phyloP scores from a whole-genome alignment of 2,888 invertebrate species.

The Thalpophila matura region DNA sequence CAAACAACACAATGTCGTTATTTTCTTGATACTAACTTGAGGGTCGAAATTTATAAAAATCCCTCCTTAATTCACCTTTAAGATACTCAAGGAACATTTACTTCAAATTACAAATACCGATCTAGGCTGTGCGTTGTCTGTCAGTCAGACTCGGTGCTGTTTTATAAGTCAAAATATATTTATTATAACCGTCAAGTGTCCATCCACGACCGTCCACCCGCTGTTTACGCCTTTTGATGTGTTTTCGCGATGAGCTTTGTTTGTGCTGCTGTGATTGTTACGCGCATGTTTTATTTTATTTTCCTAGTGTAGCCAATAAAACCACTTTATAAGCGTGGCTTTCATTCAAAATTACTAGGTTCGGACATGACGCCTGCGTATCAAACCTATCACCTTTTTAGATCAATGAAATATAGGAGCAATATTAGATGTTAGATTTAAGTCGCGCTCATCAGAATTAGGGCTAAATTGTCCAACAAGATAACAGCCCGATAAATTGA shows the following conservation, averaged over 20 bases:
- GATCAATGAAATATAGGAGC: conserved; percentile 50
- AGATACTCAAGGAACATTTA: no score
- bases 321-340: conserved; percentile 68
- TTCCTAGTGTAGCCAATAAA: conserved; percentile 74
- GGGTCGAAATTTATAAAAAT: no score
- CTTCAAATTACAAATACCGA: no score
- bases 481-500: no score
- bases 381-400: conserved; percentile 84
- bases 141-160: no score
- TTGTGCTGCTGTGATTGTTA: conserved; percentile 83
- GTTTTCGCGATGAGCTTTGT: conserved; percentile 78
- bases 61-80: no score
- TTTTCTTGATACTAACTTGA: no score
- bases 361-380: conserved; percentile 71
- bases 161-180: no score
- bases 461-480: no score
- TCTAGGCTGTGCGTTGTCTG: no score
- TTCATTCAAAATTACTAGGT: conserved; percentile 70
- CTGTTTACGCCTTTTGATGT: conserved; percentile 49
- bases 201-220: conserved; percentile 63
- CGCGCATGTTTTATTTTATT: conserved; percentile 68
- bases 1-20: no score
- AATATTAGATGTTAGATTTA: conserved; percentile 52
- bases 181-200: no score
- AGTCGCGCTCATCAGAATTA: conserved; percentile 6